Percentiles rank a stretch among this genome's conserved stretches.
Evolutionary conservation across 2,797 vertebrate species (phyloP).

Genomic region (Acanthurus leucopareius): DNA sequence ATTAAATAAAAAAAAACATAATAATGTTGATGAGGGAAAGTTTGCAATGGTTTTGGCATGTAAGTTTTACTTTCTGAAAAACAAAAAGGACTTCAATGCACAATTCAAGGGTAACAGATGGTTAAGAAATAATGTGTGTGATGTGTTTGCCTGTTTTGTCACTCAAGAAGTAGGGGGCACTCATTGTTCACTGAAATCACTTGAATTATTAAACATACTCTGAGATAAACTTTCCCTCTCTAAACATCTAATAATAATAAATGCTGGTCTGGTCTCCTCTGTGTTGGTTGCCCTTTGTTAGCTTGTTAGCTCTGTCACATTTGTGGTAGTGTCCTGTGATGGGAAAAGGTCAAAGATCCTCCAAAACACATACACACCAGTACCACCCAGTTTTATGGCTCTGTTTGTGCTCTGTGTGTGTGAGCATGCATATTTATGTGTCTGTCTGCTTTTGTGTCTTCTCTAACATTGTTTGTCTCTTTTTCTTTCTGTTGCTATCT

Average conservation of each 20-base stretch:
- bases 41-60: neutral
- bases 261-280: constrained; percentile 5
- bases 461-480: neutral
- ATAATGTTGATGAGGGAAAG: neutral
- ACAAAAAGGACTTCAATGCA: neutral
- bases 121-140: neutral
- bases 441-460: constrained; percentile 7
- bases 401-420: constrained; percentile 44
- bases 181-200: neutral
- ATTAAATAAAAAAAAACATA: neutral
- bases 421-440: constrained; percentile 25
- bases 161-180: neutral
- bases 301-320: constrained; percentile 23
- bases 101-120: no score
- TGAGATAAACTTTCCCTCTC: neutral
- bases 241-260: neutral
- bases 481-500: neutral
- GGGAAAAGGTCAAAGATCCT: constrained; percentile 69
- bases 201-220: neutral
- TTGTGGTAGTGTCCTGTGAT: constrained; percentile 42
- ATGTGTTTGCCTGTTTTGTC: neutral
- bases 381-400: constrained; percentile 56
- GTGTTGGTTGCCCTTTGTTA: constrained; percentile 42
- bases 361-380: constrained; percentile 34
- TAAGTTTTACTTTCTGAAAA: no score